Evolutionary conservation across 2,797 vertebrate genomes (phyloP).

Genomic region (Acipenser transmontanus): DNA sequence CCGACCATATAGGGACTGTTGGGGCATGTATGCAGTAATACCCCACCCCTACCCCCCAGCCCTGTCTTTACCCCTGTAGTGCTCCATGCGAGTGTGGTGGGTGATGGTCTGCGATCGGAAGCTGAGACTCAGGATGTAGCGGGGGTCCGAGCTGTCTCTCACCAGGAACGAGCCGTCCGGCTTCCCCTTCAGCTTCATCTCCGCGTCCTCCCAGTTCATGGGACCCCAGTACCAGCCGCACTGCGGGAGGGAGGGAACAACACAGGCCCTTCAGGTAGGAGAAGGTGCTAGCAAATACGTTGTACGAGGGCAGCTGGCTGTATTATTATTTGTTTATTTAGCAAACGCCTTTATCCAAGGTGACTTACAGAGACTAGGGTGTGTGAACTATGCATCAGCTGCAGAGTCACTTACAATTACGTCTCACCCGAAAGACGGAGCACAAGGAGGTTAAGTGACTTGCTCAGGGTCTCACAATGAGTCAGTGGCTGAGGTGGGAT

Average conservation of each 20-base stretch:
- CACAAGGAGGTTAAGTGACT: too few species aligned
- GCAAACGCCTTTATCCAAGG: neutral
- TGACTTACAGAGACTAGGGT: neutral
- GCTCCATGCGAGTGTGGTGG: constrained; percentile 82
- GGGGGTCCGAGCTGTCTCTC: constrained; percentile 87
- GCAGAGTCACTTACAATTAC: too few species aligned
- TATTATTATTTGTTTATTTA: too few species aligned
- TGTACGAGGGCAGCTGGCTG: too few species aligned
- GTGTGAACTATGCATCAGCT: neutral
- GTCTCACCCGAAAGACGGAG: too few species aligned
- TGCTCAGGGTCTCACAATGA: too few species aligned
- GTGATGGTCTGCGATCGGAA: constrained; percentile 93
- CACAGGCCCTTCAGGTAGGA: neutral
- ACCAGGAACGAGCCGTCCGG: constrained; percentile 92
- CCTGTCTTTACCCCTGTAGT: constrained; percentile 64
- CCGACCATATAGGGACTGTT: too few species aligned
- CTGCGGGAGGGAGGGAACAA: constrained; percentile 38
- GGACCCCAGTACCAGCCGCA: constrained; percentile 97
- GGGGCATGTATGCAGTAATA: too few species aligned
- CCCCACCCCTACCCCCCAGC: too few species aligned
- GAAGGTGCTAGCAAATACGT: neutral
- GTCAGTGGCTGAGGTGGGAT: too few species aligned
- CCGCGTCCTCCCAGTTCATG: constrained; percentile 96
- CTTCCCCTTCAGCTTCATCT: constrained; percentile 93
- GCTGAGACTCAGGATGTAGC: constrained; percentile 95